A percentile compares a stretch with the other conserved stretches of the same genome.
These are phyloP conservation scores for Enteromius radiatus DNA, from an alignment of 2,797 vertebrate genomes.

Conservation along the genomic window DNA sequence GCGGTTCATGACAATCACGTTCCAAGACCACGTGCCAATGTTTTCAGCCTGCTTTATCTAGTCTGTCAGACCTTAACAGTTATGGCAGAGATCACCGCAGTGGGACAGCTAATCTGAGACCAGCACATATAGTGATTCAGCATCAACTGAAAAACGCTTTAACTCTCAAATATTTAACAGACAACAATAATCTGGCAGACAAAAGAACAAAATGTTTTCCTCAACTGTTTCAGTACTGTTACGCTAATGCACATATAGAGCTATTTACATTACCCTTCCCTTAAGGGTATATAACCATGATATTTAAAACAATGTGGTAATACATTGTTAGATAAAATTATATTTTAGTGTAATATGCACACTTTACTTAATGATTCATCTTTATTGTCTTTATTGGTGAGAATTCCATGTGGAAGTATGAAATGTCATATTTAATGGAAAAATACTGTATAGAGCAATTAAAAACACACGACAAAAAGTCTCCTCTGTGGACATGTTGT, in stretches of 20 bases:
- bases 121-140: slow-evolving; percentile 69
- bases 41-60: slow-evolving; percentile 27
- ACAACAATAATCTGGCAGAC: not conserved
- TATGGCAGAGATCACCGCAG: slow-evolving; percentile 21
- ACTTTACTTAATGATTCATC: not conserved
- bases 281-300: not conserved
- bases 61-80: slow-evolving; percentile 27
- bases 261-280: not conserved
- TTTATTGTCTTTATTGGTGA: not conserved
- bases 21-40: slow-evolving; percentile 6
- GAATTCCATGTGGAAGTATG: not conserved
- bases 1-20: slow-evolving; percentile 1
- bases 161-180: slow-evolving; percentile 56
- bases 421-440: not conserved
- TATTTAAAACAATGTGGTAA: not conserved
- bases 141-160: slow-evolving; percentile 71
- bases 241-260: not conserved
- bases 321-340: not conserved
- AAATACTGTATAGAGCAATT: not conserved
- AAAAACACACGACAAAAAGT: slow-evolving; percentile 22
- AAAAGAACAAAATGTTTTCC: not conserved
- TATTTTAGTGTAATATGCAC: not conserved
- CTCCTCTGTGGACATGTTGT: slow-evolving; percentile 18
- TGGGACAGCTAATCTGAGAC: slow-evolving; percentile 69
- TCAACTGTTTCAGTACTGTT: not conserved